phyloP scores from a whole-genome alignment of 1,140 invertebrate species.

The Temnothorax longispinosus region DNA sequence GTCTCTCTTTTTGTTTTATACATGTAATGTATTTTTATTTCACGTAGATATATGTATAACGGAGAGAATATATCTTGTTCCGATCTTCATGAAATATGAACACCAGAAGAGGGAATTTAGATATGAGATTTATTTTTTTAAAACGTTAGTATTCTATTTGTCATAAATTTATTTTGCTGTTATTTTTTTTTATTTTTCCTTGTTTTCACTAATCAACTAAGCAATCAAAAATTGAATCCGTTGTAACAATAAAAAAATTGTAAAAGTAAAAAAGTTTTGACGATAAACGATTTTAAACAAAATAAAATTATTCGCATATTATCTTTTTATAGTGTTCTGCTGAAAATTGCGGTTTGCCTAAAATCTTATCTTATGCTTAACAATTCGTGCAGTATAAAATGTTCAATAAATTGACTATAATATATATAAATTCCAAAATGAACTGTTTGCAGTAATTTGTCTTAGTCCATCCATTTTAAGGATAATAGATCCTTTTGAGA shows the following conservation, averaged over 20 bases:
- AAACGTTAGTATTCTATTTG: neutral
- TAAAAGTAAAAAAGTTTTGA: neutral
- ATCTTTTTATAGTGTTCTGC: neutral
- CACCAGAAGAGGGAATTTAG: neutral
- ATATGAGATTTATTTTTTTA: neutral
- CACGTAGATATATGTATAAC: neutral
- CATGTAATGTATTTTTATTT: neutral
- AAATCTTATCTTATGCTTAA: neutral
- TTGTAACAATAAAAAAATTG: neutral
- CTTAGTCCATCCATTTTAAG: neutral
- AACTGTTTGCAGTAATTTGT: neutral
- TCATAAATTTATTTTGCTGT: neutral
- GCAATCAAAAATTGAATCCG: neutral
- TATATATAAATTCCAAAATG: neutral
- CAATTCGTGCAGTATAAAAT: neutral
- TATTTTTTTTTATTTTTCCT: neutral
- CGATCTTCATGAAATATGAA: neutral
- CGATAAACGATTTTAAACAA: neutral
- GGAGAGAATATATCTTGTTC: neutral
- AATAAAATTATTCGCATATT: neutral
- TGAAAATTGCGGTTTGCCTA: neutral
- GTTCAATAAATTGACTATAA: neutral
- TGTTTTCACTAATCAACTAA: neutral
- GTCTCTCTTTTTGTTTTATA: neutral
- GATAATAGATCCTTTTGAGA: neutral